Evolutionary conservation across 53 echinoderm and acorn worm genomes (phyloP), one percentile per base, ranked within the genome.

Genomic region (Paracentrotus lividus): DNA sequence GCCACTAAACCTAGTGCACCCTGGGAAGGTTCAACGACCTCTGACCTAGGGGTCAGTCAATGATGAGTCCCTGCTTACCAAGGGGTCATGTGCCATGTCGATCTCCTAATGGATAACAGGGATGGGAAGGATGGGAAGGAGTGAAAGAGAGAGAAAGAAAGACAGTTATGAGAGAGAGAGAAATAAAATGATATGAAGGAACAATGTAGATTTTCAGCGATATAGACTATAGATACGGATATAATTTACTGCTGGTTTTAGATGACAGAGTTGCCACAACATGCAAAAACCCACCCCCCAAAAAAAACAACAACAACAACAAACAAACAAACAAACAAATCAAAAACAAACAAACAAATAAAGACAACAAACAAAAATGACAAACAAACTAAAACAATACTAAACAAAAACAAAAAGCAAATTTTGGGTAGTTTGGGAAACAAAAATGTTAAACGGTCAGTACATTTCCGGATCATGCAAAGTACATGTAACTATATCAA

Each of bases 11-110:
- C 89, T 89, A 38, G 43, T 89, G 65, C 89, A 89, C 89, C 89
- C 89, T 89, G 89, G 89, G 89, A 89, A 66, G 89, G 89, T 89
- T 89, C 89, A 89, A 89, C 29, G 89, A 89, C 89, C 89, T 89
- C 66, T 89, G 89, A 89, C 89, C 89, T 45, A 13, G 40, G 27
- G 89, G 89, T 89, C 64, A 44, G 58, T 42, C 89, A 89, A 89
- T 89, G 89, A 89, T 89, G 89, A 89, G 89, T 89, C 89, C 89
- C 89, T 44, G 89, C 65, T 65, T 89, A 89, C 64, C 45, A 21
- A 89, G 29, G 58, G 89, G 89, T 89, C 89, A 64, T 58, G 89
- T 89, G 89, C 58, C 61, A 89, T 64, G 65, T 61, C 43, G 65
- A 89, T 89, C 65, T 6, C 38, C 89, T 89, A 65, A 65, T 89